Conservation (phyloP, 1,140 invertebrate genomes). For the Orussus abietinus region DNA sequence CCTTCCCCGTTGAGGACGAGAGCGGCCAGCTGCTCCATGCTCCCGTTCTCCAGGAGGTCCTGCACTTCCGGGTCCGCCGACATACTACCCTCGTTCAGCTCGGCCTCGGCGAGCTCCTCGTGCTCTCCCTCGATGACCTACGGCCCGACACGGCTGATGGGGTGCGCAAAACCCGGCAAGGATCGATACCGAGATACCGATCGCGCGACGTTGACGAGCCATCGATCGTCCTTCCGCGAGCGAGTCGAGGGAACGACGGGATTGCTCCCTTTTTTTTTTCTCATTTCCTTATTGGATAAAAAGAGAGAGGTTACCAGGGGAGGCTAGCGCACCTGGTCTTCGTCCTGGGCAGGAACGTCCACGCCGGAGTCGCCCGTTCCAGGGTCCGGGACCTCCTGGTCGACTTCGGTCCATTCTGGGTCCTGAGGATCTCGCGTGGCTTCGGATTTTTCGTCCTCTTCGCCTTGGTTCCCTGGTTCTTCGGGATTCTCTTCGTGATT, state of each 20-base stretch:
- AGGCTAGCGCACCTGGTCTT: constrained; percentile 45
- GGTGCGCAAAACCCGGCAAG: constrained; percentile 26
- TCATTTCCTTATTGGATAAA: too few relatives aligned
- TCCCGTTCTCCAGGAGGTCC: constrained; percentile 67
- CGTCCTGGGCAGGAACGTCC: constrained; percentile 32
- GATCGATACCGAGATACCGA: constrained; percentile 39
- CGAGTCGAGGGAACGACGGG: too few relatives aligned
- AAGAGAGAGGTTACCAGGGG: too few relatives aligned
- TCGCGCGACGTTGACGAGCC: constrained; percentile 27
- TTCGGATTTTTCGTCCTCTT: constrained; percentile 13
- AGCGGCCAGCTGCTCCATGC: constrained; percentile 85
- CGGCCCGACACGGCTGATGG: constrained; percentile 14
- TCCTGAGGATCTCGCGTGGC: constrained; percentile 7
- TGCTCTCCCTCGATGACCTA: constrained; percentile 41
- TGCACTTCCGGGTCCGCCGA: constrained; percentile 57
- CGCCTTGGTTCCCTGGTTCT: constrained; percentile 38
- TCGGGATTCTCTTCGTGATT: constrained; percentile 50
- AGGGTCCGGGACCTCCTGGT: constrained; percentile 34
- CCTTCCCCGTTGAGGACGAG: constrained; percentile 84
- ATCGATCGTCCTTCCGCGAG: constrained; percentile 38
- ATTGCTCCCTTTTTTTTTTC: too few relatives aligned
- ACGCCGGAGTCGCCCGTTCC: constrained; percentile 43
- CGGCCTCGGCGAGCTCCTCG: constrained; percentile 32
- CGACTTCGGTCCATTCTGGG: constrained; percentile 9
- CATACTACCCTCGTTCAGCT: constrained; percentile 31